Conservation (phyloP, 1,140 invertebrate species). For the Mamestra configurata region DNA sequence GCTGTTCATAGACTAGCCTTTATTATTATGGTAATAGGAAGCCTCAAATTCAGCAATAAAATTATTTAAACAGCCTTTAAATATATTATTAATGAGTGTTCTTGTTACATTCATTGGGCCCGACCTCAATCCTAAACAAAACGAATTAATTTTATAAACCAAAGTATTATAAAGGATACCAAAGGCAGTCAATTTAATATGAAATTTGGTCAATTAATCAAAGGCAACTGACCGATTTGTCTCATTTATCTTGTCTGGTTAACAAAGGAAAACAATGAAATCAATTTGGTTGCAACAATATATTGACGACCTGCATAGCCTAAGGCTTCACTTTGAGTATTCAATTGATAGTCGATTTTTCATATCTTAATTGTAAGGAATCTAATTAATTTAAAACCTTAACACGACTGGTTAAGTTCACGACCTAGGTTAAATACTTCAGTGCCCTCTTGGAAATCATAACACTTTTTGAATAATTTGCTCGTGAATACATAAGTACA, state of each 20-base stretch:
- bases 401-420: background rate
- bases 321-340: background rate
- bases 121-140: background rate
- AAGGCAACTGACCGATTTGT: constrained; percentile 22
- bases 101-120: background rate
- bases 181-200: constrained; percentile 11
- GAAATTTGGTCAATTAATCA: constrained; percentile 12
- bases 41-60: background rate
- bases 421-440: too few relatives aligned
- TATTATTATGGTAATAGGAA: too few relatives aligned
- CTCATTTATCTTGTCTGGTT: constrained; percentile 21
- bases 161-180: background rate
- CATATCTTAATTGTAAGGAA: background rate
- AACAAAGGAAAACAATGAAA: constrained; percentile 29
- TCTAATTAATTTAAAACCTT: background rate
- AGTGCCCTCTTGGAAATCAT: too few relatives aligned
- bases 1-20: too few relatives aligned
- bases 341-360: background rate
- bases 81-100: background rate
- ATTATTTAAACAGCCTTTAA: background rate
- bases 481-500: too few relatives aligned
- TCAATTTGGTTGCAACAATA: constrained; percentile 7
- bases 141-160: background rate
- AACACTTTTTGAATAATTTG: too few relatives aligned
- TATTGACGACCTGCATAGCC: background rate